These are phyloP conservation scores for Drosophila tropicalis DNA, from an alignment of 1,140 invertebrate genomes.

Conservation along the genomic window DNA sequence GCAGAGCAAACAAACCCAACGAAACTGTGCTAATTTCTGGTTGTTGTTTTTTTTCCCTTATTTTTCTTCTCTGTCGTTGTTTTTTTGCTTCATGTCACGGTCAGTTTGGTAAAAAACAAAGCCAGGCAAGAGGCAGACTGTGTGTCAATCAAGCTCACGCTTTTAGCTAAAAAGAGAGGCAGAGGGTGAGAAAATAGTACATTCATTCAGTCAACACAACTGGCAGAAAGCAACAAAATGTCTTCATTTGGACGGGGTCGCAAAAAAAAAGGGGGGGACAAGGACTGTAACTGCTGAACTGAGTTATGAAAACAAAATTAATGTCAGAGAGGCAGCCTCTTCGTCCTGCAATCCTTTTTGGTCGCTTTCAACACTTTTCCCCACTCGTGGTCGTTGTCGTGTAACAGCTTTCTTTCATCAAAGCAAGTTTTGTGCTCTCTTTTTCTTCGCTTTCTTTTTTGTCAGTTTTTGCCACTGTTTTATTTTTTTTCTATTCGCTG, in stretches of 20 bases:
- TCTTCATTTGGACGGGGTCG: constrained; percentile 64
- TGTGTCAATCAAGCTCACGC: constrained; percentile 76
- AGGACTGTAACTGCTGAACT: constrained; percentile 45
- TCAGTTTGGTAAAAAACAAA: constrained; percentile 61
- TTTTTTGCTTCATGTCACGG: constrained; percentile 62
- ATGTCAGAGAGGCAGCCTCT: constrained; percentile 55
- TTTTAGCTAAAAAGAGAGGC: constrained; percentile 36
- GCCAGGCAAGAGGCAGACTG: constrained; percentile 58
- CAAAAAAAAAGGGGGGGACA: background rate
- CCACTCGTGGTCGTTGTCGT: constrained; percentile 19
- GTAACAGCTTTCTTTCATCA: constrained; percentile 66
- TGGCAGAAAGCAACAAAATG: constrained; percentile 62
- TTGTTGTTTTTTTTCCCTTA: constrained; percentile 53
- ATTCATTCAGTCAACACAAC: constrained; percentile 1
- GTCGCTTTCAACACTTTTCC: constrained; percentile 4
- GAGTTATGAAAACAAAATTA: constrained; percentile 78
- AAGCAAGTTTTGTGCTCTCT: constrained; percentile 64
- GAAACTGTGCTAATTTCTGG: constrained; percentile 65
- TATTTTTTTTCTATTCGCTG: constrained; percentile 9
- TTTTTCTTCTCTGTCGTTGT: constrained; percentile 30
- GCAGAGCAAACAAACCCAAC: constrained; percentile 14
- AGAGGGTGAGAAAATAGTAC: constrained; percentile 20
- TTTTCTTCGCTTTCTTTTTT: constrained; percentile 41
- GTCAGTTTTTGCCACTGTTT: constrained; percentile 7
- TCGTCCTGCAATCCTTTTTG: background rate